Conservation (phyloP, 2,797 vertebrate genomes). For the Ispidina picta region DNA sequence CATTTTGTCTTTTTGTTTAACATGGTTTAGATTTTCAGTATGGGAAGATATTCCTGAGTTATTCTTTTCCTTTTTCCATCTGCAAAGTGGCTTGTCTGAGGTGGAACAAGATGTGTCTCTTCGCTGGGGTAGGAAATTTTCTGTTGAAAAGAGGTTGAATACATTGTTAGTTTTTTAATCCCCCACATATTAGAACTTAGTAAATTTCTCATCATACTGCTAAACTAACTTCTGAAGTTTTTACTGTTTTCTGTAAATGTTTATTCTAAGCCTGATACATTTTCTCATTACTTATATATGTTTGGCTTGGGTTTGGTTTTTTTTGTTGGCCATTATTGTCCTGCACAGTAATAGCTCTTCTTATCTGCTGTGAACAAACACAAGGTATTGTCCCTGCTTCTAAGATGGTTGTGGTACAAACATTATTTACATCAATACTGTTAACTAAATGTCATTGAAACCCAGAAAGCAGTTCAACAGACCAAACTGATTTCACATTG, state of each 20-base stretch:
- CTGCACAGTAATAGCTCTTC: background rate
- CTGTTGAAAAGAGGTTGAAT: conserved; percentile 35
- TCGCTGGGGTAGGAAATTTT: conserved; percentile 17
- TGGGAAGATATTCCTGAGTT: conserved; percentile 20
- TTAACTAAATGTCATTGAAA: background rate
- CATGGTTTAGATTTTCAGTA: background rate
- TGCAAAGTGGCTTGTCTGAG: background rate
- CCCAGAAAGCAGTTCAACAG: background rate
- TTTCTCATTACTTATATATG: background rate
- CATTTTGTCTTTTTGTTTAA: background rate
- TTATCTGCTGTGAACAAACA: background rate
- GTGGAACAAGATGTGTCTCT: background rate
- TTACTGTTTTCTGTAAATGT: background rate
- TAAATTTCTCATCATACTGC: background rate
- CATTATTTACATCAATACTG: background rate
- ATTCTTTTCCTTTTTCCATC: conserved; percentile 29
- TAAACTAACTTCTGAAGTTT: background rate
- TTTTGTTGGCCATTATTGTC: background rate
- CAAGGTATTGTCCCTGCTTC: background rate
- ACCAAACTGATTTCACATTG: background rate
- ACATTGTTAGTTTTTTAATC: background rate
- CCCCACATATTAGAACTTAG: background rate
- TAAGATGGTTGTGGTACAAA: background rate
- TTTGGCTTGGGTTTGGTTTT: background rate
- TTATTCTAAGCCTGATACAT: background rate